Evolutionary conservation across 2,888 invertebrate genomes (phyloP).

Genomic region (Eremobia ochroleuca): DNA sequence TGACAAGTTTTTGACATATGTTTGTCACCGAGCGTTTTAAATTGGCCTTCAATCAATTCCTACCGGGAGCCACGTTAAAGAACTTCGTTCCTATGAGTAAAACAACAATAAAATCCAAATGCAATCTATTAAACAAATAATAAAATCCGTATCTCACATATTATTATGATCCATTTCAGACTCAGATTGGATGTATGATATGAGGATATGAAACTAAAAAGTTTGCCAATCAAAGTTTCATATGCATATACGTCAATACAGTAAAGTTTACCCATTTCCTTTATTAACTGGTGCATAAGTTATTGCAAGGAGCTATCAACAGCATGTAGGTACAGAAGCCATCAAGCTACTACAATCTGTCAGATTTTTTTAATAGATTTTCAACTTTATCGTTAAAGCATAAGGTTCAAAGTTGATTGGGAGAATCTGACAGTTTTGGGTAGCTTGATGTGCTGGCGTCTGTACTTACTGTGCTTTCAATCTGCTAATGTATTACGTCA

Average conservation of each 20-base stretch:
- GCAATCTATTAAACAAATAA: neutral
- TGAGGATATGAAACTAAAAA: constrained; percentile 36
- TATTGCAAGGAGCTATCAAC: constrained; percentile 26
- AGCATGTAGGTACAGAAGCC: no score
- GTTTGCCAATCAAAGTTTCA: constrained; percentile 52
- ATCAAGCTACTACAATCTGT: no score
- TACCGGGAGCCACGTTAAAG: neutral
- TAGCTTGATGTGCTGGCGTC: no score
- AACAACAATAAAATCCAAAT: constrained; percentile 5
- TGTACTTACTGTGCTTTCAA: no score
- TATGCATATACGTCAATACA: constrained; percentile 4
- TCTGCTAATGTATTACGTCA: no score
- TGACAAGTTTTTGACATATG: no score
- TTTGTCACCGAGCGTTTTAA: no score
- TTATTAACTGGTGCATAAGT: constrained; percentile 29
- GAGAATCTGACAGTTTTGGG: no score
- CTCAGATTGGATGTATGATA: constrained; percentile 17
- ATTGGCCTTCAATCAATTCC: neutral
- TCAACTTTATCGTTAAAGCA: no score
- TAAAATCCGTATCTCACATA: neutral
- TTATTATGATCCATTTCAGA: constrained; percentile 23
- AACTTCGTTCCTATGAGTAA: neutral
- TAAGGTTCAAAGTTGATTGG: no score
- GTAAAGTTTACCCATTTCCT: constrained; percentile 27
- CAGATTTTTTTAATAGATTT: no score